phyloP scores from a whole-genome alignment of 2,888 invertebrate species.

The Drosophila differens region DNA sequence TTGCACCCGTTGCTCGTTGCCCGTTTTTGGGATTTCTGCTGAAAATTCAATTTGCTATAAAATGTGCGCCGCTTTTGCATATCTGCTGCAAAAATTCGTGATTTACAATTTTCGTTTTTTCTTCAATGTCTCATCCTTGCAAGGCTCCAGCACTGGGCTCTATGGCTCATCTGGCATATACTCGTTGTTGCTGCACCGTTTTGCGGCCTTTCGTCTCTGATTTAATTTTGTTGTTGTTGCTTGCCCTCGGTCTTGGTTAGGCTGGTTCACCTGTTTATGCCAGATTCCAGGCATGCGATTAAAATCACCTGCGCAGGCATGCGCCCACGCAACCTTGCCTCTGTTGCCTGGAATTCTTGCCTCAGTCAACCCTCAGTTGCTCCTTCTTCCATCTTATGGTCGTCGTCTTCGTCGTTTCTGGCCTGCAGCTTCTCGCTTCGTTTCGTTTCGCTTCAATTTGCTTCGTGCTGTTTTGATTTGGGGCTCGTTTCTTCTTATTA shows the following conservation, averaged over 20 bases:
- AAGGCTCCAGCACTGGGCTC: slow-evolving; percentile 25
- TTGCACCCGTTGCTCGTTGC: slow-evolving; percentile 5
- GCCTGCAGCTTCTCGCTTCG: slow-evolving; percentile 41
- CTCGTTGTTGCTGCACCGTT: slow-evolving; percentile 40
- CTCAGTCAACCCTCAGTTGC: slow-evolving; percentile 26
- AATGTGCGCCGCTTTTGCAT: slow-evolving; percentile 81
- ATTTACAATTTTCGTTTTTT: slow-evolving; percentile 78
- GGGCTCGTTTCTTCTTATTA: slow-evolving; percentile 57
- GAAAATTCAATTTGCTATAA: slow-evolving; percentile 82
- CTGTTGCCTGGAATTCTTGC: slow-evolving; percentile 17
- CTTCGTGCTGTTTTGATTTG: slow-evolving; percentile 63
- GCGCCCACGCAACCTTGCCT: slow-evolving; percentile 73
- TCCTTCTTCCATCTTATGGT: slow-evolving; percentile 40
- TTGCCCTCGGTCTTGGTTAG: slow-evolving; percentile 35
- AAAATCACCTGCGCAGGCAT: slow-evolving; percentile 84
- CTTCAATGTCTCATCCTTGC: slow-evolving; percentile 55
- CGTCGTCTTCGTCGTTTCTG: slow-evolving; percentile 16
- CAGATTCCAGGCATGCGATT: slow-evolving; percentile 84
- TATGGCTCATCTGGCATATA: slow-evolving; percentile 49
- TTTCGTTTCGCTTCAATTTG: slow-evolving; percentile 16
- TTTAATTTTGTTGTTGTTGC: slow-evolving; percentile 61
- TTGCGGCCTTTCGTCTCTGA: slow-evolving; percentile 59
- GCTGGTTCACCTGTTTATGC: slow-evolving; percentile 83
- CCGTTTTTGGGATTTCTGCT: slow-evolving; percentile 69
- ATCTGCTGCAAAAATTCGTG: slow-evolving; percentile 81